Conservation (phyloP, 2,113 vertebrate genomes). For the Eptesicus fuscus region DNA sequence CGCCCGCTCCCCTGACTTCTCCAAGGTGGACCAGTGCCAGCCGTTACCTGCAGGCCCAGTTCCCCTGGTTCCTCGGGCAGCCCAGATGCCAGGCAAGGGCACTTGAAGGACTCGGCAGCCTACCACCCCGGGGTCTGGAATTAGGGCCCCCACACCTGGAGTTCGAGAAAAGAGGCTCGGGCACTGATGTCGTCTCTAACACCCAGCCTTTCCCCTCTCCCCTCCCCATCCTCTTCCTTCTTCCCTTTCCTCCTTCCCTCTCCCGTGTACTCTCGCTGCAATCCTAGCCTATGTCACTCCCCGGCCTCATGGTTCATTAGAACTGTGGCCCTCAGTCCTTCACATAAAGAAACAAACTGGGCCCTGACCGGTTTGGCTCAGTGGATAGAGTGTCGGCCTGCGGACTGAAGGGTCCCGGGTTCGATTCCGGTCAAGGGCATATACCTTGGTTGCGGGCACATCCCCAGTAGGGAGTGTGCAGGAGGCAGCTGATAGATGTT, state of each 20-base stretch:
- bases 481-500: too few species aligned
- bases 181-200: background rate
- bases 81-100: background rate
- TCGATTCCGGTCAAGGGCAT: too few species aligned
- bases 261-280: background rate
- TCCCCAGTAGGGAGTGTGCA: too few species aligned
- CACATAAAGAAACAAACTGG: background rate
- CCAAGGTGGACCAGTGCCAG: accelerated
- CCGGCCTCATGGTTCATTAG: background rate
- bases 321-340: accelerated
- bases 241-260: too few species aligned
- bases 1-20: too few species aligned
- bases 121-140: background rate
- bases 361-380: too few species aligned
- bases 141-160: too few species aligned
- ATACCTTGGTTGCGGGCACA: too few species aligned
- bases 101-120: too few species aligned
- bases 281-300: background rate
- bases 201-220: accelerated
- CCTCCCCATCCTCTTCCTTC: too few species aligned
- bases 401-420: too few species aligned
- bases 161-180: background rate
- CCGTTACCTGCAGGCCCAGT: accelerated
- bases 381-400: too few species aligned
- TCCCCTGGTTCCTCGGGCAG: background rate